A percentile compares a stretch with the other conserved stretches of the same genome.
Conservation (phyloP, 2,797 vertebrate genomes). For the Peromyscus nudipes region DNA sequence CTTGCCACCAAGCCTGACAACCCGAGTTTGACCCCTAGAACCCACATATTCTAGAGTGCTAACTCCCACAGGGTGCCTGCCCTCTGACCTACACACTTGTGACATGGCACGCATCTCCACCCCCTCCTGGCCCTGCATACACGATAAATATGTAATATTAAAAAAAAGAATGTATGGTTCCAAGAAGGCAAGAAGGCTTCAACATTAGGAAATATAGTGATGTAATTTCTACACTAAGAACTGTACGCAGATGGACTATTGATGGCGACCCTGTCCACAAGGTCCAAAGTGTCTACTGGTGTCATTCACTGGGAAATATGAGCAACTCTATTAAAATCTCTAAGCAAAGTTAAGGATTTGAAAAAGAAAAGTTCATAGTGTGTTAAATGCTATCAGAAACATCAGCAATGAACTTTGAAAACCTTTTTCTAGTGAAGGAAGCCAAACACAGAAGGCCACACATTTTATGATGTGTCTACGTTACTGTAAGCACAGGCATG, state of each 20-base stretch:
- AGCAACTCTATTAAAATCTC: slow-evolving; percentile 48
- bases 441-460: not conserved
- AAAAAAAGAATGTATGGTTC: not conserved
- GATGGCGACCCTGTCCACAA: not conserved
- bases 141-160: not conserved
- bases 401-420: not conserved
- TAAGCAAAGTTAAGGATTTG: slow-evolving; percentile 45
- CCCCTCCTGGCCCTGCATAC: not conserved
- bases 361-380: slow-evolving; percentile 24
- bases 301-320: not conserved
- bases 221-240: not conserved
- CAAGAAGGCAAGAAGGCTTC: slow-evolving; percentile 31
- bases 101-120: not conserved
- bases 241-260: not conserved
- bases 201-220: slow-evolving; percentile 26
- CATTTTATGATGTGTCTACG: not conserved
- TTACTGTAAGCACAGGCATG: not conserved
- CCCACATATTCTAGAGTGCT: not conserved
- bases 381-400: not conserved
- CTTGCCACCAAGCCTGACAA: not conserved
- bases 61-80: not conserved
- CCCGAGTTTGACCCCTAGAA: not conserved
- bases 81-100: not conserved
- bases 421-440: slow-evolving; percentile 6
- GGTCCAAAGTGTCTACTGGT: slow-evolving; percentile 11